Base-by-base conservation (phyloP, 2,797 vertebrate species). In the Anguilla marmorata region DNA sequence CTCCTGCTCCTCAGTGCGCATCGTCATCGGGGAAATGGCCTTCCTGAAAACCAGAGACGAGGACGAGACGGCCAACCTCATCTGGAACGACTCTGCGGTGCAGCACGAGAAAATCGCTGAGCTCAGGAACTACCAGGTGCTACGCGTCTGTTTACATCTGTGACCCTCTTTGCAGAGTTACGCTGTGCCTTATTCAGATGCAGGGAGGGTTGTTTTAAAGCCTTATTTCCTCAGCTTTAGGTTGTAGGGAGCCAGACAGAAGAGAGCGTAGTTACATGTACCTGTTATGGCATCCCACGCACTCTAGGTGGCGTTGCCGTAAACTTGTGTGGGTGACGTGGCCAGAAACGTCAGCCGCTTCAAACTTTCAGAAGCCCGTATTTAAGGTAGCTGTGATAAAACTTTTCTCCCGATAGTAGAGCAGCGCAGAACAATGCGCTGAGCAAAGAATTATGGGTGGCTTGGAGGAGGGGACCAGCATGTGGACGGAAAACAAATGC, bases 71-170 rank as follows among this genome's bases (percentile, higher is more conserved):
- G 97, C 98, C 91, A 99, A 99, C 94, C 97, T 99, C 87, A 99
- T 99, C 92, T 99, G 98, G 98, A 99, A 96, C 72, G 98, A 99
- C 91, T 97, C 97, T 83, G 97, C 98, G 0, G 98, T 99, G 91
- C 98, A 99, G 90, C 98, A 99, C 19, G 98, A 99, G 92, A 99
- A 97, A 95, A 99, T 99, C 37, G 96, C 98, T 90, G 98, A 99
- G 89, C 97, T 99, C 93, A 96, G 96, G 90, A 99, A 99, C 95
- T 99, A 99, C 89, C 98, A 99, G 98, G 98, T 99, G 90, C 86
- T 86, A 93, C 14, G 24, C 45, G 82, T 80, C 24, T 45, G 1
- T 80, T 87, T 72, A 69, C 66, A 74, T 86, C 41, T 41, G 37
- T 33, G 41, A 72, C 21, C 85, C 37, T 86, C 85, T 41, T 30